Evolutionary conservation across 2,888 invertebrate genomes (phyloP).

Genomic region (Emmelina monodactyla): DNA sequence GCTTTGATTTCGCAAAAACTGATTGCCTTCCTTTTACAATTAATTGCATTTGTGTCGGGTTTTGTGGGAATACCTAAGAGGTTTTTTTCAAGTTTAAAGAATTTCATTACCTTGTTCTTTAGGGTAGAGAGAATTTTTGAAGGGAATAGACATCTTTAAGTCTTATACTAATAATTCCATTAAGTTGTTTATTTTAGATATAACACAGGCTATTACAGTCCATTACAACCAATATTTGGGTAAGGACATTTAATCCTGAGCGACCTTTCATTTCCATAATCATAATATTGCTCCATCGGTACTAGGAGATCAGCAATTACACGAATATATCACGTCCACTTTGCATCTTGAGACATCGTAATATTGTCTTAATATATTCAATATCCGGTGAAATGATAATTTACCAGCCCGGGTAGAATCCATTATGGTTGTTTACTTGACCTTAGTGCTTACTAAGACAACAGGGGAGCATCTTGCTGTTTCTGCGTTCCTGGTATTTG

Average conservation of each 20-base stretch:
- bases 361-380: slow-evolving; percentile 62
- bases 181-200: neutral
- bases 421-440: slow-evolving; percentile 67
- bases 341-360: slow-evolving; percentile 37
- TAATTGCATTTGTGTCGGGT: slow-evolving; percentile 27
- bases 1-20: slow-evolving; percentile 53
- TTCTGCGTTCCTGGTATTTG: slow-evolving; percentile 26
- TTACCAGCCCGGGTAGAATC: slow-evolving; percentile 54
- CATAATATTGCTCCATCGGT: slow-evolving; percentile 26
- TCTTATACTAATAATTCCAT: no score
- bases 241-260: neutral
- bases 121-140: no score
- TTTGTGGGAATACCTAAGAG: neutral
- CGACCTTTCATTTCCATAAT: slow-evolving; percentile 24
- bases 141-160: no score
- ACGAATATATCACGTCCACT: slow-evolving; percentile 35
- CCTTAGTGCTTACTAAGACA: slow-evolving; percentile 67
- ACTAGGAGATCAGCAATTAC: slow-evolving; percentile 36
- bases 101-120: no score
- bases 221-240: neutral
- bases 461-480: slow-evolving; percentile 45
- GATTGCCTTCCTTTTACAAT: slow-evolving; percentile 50
- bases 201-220: neutral
- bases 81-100: slow-evolving; percentile 13
- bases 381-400: slow-evolving; percentile 64